Evolutionary conservation across 2,113 vertebrate genomes (phyloP).

Genomic region (Arenaria interpres): DNA sequence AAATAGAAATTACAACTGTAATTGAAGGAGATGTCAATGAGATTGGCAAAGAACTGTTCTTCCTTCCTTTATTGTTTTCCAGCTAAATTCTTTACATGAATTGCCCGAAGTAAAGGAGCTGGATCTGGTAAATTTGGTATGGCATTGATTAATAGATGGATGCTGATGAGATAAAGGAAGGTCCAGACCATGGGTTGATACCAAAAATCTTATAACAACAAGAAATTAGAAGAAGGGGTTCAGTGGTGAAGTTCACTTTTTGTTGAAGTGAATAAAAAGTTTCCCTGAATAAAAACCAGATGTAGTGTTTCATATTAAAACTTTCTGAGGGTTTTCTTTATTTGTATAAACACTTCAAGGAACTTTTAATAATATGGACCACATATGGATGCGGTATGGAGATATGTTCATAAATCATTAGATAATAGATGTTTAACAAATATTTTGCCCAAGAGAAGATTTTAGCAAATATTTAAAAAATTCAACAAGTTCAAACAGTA

Average conservation of each 20-base stretch:
- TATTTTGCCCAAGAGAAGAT: background rate
- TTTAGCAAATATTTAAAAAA: background rate
- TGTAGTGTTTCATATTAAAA: background rate
- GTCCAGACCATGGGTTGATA: background rate
- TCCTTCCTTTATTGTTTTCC: background rate
- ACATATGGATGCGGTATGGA: background rate
- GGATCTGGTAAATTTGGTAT: background rate
- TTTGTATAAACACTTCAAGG: background rate
- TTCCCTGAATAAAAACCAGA: background rate
- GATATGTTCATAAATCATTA: background rate
- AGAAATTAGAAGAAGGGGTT: rapidly evolving
- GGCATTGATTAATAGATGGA: background rate
- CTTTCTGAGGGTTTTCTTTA: background rate
- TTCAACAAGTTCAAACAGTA: background rate
- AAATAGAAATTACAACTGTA: background rate
- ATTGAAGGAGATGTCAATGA: background rate
- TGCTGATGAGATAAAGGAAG: background rate
- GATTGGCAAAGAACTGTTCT: background rate
- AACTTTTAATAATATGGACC: background rate
- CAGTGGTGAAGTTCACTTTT: background rate
- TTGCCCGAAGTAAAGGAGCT: background rate
- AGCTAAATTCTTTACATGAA: background rate
- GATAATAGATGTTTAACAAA: background rate
- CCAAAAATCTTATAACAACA: background rate
- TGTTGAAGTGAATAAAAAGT: background rate